Evolutionary conservation across 2,113 vertebrate genomes (phyloP).

Genomic region (Phasianus colchicus): DNA sequence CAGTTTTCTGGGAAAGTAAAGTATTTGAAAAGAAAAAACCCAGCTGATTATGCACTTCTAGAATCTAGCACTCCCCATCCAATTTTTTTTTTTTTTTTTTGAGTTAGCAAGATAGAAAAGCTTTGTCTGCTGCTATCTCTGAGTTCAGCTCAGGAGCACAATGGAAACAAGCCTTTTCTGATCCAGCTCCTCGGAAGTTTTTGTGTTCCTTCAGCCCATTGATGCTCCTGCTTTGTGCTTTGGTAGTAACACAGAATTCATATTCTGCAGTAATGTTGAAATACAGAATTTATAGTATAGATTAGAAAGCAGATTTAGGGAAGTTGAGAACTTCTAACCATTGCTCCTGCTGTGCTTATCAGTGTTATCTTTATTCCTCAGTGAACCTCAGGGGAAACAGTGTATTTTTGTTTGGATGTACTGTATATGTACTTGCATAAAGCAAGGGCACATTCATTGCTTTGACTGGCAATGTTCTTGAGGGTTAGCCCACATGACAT

Average conservation of each 20-base stretch:
- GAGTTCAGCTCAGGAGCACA: neutral
- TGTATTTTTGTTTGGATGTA: neutral
- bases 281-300: neutral
- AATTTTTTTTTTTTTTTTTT: neutral
- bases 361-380: neutral
- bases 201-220: accelerated
- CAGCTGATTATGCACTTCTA: neutral
- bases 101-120: neutral
- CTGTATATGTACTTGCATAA: neutral
- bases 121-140: neutral
- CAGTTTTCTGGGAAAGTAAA: neutral
- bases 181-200: neutral
- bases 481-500: neutral
- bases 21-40: neutral
- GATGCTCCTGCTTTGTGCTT: neutral
- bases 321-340: neutral
- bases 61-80: neutral
- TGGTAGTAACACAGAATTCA: neutral
- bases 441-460: neutral
- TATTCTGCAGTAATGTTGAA: neutral
- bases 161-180: neutral
- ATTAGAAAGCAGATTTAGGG: neutral
- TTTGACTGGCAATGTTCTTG: neutral
- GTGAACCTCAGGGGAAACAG: neutral
- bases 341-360: neutral